phyloP scores from a whole-genome alignment of 1,140 invertebrate genomes.

The Arion vulgaris region DNA sequence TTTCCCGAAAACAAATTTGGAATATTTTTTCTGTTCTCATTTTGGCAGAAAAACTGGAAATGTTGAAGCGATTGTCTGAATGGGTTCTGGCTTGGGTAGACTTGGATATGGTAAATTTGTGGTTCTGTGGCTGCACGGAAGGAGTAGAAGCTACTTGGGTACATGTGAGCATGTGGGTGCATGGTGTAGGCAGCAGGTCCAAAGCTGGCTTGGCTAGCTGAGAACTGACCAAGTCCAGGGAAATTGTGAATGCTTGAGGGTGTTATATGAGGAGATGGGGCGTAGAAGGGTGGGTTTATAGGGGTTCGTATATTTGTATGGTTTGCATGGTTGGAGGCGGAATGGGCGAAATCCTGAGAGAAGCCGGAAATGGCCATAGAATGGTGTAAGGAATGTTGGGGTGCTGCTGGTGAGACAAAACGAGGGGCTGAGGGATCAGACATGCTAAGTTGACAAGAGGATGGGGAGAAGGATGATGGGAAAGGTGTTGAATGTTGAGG shows the following conservation, averaged over 20 bases:
- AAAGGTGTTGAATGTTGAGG: constrained; percentile 25
- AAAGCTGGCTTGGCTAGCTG: constrained; percentile 35
- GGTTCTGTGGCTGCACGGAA: constrained; percentile 46
- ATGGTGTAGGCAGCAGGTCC: constrained; percentile 30
- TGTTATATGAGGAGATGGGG: constrained; percentile 41
- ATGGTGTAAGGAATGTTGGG: constrained; percentile 37
- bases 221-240: constrained; percentile 39
- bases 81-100: constrained; percentile 26
- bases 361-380: constrained; percentile 32
- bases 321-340: constrained; percentile 19
- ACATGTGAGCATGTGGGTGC: constrained; percentile 44
- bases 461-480: constrained; percentile 33
- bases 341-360: constrained; percentile 18
- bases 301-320: constrained; percentile 30
- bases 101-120: constrained; percentile 46
- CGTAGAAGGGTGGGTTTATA: constrained; percentile 47
- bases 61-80: constrained; percentile 33
- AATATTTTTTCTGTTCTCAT: not conserved
- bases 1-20: not conserved
- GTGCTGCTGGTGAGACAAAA: constrained; percentile 11
- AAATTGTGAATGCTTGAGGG: constrained; percentile 46
- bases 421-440: constrained; percentile 30
- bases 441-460: constrained; percentile 44
- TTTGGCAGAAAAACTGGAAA: not conserved
- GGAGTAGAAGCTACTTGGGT: constrained; percentile 46